Evolutionary conservation across 2,797 vertebrate species (phyloP), one percentile per base, ranked within the genome.

Genomic region (Buceros bicornis): DNA sequence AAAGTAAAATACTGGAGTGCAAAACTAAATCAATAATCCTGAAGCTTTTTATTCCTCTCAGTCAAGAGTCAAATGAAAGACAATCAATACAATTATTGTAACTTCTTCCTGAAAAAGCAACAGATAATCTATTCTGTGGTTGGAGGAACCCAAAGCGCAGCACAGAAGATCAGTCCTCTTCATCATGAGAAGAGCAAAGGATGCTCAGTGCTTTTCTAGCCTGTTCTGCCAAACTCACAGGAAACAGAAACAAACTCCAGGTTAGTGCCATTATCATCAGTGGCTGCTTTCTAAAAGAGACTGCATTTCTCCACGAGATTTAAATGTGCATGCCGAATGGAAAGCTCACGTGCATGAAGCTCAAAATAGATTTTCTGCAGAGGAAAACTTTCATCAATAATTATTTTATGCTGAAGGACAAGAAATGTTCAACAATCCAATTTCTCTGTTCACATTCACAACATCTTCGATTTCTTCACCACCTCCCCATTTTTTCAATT

Each of bases 41-140:
- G 94, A 97, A 93, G 53, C 64, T 72, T 91, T 94, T 94, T 94
- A 83, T 87, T 84, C 79, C 89, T 93, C 91, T 96, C 93, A 64
- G 86, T 96, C 97, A 97, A 84, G 94, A 94, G 92, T 95, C 97
- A 97, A 94, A 97, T 97, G 92, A 96, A 97, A 97, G 87, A 66
- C 87, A 91, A 91, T 96, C 96, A 91, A 92, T 93, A 89, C 83
- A 78, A 89, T 92, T 77, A 90, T 87, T 82, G 76, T 71, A 90
- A 89, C 96, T 95, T 97, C 96, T 94, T 91, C 89, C 93, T 82
- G 50, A 87, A 95, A 96, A 95, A 89, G 81, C 67, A 92, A 90
- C 73, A 87, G 60, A 95, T 74, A 81, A 92, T 95, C 95, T 92
- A 42, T 83, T 61, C 8, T 18, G 71, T 8, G 35, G 90, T 26